Evolutionary conservation across 2,113 vertebrate species (phyloP).

Genomic region (Haemorhous mexicanus): DNA sequence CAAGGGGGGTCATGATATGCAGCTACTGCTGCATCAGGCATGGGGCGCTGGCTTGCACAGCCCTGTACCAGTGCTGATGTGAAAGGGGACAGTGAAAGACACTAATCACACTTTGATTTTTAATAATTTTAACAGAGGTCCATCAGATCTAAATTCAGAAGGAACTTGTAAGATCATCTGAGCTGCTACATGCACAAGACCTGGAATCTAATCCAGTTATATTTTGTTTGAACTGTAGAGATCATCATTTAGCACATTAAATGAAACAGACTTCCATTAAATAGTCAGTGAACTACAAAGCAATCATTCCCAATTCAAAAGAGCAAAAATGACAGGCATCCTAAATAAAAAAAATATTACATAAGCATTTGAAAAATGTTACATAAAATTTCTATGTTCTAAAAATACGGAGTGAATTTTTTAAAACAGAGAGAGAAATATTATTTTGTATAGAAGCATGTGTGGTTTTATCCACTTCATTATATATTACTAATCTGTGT

Average conservation of each 20-base stretch:
- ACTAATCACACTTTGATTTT: neutral
- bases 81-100: neutral
- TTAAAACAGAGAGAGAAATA: neutral
- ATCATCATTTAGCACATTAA: neutral
- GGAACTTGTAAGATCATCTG: neutral
- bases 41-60: neutral
- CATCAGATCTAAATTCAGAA: neutral
- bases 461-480: neutral
- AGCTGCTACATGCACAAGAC: neutral
- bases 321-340: neutral
- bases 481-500: neutral
- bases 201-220: neutral
- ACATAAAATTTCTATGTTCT: neutral
- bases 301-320: neutral
- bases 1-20: fast-evolving
- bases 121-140: neutral
- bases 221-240: neutral
- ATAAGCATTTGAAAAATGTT: neutral
- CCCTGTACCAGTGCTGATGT: neutral
- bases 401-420: neutral
- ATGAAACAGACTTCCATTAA: neutral
- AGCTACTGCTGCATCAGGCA: neutral
- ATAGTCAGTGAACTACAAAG: neutral
- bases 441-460: neutral
- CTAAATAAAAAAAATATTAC: neutral